Evolutionary conservation across 2,888 invertebrate genomes (phyloP), one percentile per base, ranked within the genome.

Genomic region (Mesopsocus fuscifrons): DNA sequence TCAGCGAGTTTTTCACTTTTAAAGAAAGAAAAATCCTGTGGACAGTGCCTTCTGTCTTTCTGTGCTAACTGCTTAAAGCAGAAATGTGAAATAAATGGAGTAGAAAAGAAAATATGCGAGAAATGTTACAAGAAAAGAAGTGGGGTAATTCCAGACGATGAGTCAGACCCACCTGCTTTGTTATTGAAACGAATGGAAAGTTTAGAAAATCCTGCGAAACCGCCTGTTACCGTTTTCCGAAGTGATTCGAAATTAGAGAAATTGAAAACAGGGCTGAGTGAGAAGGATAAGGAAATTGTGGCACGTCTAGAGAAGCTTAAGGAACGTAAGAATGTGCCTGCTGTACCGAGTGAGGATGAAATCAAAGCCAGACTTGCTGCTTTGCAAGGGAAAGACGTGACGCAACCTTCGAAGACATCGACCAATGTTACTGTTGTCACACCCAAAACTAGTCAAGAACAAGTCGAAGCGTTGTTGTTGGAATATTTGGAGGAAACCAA

Each of bases 31-130:
- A 81, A 77, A 64, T 58, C 56, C 16, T 89, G 88, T 58, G 77
- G 82, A 33, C 72, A 71, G 53, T 89, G 88, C 63, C 83, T 83
- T 22, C 77, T 78, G 61, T 78, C 83, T 38, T 84, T 76, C 61
- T 89, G 88, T 58, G 71, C 70, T 46, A 84, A 79, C 59, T 89
- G 88, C 59, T 62, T 88, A 40, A 72, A 73, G 50, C 70, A 79
- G 52, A 78, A 78, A 60, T 64, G 71, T 46, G 69, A 71, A 52
- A 61, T 84, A 45, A 73, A 63, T 47, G 59, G 70, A 50, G 63
- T 66, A 35, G 71, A 74, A 53, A 67, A 71, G 43, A 77, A 75
- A 60, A 80, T 84, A 41, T 77, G 77, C 52, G 63, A 67, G 47
- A 65, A 60, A 44, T 74, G 69, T 55, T 66, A 59, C 50, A 57